phyloP scores from a whole-genome alignment of 2,797 vertebrate species.

The Molossus molossus region DNA sequence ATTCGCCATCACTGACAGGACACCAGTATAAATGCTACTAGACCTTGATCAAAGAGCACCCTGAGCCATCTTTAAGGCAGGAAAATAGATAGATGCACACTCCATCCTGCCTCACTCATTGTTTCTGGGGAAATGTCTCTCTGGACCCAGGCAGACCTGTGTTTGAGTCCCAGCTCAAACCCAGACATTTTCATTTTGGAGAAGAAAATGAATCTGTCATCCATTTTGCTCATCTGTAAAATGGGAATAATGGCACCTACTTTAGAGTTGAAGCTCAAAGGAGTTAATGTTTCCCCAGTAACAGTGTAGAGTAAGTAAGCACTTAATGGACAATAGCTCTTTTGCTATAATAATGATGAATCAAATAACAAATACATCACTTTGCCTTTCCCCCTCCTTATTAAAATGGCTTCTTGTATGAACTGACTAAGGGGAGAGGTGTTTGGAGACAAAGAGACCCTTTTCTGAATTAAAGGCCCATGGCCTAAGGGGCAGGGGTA shows the following conservation, averaged over 20 bases:
- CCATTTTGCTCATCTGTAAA: constrained; percentile 3
- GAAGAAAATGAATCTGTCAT: not conserved
- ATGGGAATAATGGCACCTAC: not conserved
- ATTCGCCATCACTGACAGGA: not conserved
- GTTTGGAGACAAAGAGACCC: not conserved
- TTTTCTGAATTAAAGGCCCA: not conserved
- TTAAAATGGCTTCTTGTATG: not conserved
- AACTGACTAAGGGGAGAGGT: not conserved
- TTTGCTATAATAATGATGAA: not conserved
- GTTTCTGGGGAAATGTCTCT: not conserved
- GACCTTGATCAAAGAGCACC: not conserved
- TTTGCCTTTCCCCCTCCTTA: not conserved
- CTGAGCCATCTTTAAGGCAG: not conserved
- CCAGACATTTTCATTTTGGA: not conserved
- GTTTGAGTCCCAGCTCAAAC: not conserved
- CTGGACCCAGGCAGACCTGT: not conserved
- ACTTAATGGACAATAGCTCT: not conserved
- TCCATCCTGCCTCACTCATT: not conserved
- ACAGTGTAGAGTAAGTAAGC: not conserved
- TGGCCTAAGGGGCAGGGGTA: not conserved
- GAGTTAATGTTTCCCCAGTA: not conserved
- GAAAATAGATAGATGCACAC: no score
- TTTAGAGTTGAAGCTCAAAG: not conserved
- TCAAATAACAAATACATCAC: not conserved
- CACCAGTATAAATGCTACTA: not conserved